phyloP scores from a whole-genome alignment of 92 coral and sea anemone species.

The Siderastrea siderea region DNA sequence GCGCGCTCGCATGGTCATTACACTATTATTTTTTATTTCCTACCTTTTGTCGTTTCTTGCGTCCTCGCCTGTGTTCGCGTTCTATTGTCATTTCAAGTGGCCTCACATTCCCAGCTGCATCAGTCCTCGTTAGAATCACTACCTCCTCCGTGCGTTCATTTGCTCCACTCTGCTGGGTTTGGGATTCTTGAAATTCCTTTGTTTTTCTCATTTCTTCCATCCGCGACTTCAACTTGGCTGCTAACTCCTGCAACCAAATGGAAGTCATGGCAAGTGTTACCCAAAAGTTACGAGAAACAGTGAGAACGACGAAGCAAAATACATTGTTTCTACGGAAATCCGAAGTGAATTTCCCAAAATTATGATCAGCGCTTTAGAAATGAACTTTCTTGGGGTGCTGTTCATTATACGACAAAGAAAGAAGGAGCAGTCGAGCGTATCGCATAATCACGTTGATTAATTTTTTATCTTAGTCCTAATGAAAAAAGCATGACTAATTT shows the following conservation, averaged over 20 bases:
- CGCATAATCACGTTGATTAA: no score
- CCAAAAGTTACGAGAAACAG: not conserved
- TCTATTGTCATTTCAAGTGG: slow-evolving; percentile 78
- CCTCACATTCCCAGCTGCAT: slow-evolving; percentile 89
- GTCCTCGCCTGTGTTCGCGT: slow-evolving; percentile 75
- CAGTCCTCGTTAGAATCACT: slow-evolving; percentile 90
- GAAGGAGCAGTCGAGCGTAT: no score
- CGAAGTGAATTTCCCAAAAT: not conserved
- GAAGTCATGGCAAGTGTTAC: not conserved
- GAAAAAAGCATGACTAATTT: no score
- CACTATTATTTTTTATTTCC: not conserved
- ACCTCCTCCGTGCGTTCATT: slow-evolving; percentile 64
- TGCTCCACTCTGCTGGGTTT: slow-evolving; percentile 3
- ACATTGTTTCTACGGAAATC: not conserved
- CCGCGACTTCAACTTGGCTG: slow-evolving; percentile 78
- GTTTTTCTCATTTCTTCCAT: slow-evolving; percentile 88
- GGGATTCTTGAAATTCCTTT: slow-evolving; percentile 86
- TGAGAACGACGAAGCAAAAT: not conserved
- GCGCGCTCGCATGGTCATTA: not conserved
- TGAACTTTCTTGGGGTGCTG: no score
- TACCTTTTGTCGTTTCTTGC: slow-evolving; percentile 89
- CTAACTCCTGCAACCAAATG: slow-evolving; percentile 77
- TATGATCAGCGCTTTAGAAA: no score
- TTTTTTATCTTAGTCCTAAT: no score
- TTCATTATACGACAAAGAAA: not conserved